phyloP scores from a whole-genome alignment of 2,797 vertebrate species.

The Acomys russatus region DNA sequence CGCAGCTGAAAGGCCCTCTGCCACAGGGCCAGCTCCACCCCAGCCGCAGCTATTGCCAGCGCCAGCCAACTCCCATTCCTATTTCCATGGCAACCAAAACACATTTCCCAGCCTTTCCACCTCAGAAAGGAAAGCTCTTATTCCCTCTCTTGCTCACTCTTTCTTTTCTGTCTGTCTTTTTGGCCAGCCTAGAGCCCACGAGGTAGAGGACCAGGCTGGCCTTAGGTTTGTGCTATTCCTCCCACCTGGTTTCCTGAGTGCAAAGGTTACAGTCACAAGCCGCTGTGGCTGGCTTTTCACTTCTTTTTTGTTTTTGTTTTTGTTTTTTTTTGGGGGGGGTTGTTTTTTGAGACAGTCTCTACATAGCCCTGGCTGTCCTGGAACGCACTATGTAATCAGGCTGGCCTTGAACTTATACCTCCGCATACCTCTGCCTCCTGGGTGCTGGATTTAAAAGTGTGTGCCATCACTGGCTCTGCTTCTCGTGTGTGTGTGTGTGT shows the following conservation, averaged over 20 bases:
- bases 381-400: background rate
- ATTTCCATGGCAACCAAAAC: conserved; percentile 82
- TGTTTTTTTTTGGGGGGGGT: background rate
- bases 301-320: background rate
- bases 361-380: background rate
- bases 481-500: too few relatives aligned
- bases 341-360: background rate
- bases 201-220: background rate
- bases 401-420: too few relatives aligned
- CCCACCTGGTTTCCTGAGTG: background rate
- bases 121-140: conserved; percentile 73
- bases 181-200: background rate
- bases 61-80: conserved; percentile 75
- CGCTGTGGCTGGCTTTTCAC: background rate
- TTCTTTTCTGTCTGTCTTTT: background rate
- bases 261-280: background rate
- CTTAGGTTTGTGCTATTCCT: background rate
- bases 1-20: conserved; percentile 62
- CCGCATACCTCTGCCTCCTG: background rate
- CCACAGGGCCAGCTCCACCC: conserved; percentile 61
- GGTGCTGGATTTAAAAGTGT: background rate
- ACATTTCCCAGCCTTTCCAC: conserved; percentile 76
- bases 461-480: background rate
- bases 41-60: conserved; percentile 51
- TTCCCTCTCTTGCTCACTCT: too few relatives aligned